phyloP scores from a whole-genome alignment of 2,888 invertebrate genomes.

The Mycalesis mineus region DNA sequence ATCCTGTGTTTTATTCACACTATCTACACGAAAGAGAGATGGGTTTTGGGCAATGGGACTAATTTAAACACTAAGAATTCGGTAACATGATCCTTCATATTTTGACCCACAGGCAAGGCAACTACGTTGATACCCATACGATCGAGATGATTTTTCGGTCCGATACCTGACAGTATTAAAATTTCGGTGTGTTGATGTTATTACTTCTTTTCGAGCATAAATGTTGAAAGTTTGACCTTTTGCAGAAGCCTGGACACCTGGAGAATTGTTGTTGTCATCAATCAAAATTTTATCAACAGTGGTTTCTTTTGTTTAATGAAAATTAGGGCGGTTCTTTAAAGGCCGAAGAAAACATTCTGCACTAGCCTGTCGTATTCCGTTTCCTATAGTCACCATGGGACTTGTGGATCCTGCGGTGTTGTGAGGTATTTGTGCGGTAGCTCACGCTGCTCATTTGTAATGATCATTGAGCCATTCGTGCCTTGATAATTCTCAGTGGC shows the following conservation, averaged over 20 bases:
- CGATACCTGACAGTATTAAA: constrained; percentile 72
- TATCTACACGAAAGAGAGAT: constrained; percentile 55
- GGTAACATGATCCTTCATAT: constrained; percentile 61
- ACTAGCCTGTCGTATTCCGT: constrained; percentile 62
- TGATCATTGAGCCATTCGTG: constrained; percentile 53
- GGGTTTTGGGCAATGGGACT: constrained; percentile 45
- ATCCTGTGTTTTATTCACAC: constrained; percentile 76
- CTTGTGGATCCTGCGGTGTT: constrained; percentile 63
- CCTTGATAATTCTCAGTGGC: constrained; percentile 41
- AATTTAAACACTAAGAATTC: constrained; percentile 39
- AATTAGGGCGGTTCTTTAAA: constrained; percentile 42
- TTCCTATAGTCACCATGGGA: constrained; percentile 56
- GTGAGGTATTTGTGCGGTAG: constrained; percentile 37
- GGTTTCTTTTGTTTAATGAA: constrained; percentile 58
- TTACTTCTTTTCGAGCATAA: constrained; percentile 59
- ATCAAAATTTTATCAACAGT: constrained; percentile 67
- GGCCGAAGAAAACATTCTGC: constrained; percentile 64
- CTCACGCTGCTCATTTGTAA: constrained; percentile 39
- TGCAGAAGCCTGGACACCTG: constrained; percentile 52
- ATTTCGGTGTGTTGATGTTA: constrained; percentile 64
- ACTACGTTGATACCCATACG: constrained; percentile 47
- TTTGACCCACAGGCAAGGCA: constrained; percentile 58
- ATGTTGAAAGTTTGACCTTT: constrained; percentile 36
- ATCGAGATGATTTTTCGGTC: constrained; percentile 52
- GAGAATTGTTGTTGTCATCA: constrained; percentile 49